Evolutionary conservation across 2,797 vertebrate genomes (phyloP), one percentile per base, ranked within the genome.

Genomic region (Loris lydekkerianus): DNA sequence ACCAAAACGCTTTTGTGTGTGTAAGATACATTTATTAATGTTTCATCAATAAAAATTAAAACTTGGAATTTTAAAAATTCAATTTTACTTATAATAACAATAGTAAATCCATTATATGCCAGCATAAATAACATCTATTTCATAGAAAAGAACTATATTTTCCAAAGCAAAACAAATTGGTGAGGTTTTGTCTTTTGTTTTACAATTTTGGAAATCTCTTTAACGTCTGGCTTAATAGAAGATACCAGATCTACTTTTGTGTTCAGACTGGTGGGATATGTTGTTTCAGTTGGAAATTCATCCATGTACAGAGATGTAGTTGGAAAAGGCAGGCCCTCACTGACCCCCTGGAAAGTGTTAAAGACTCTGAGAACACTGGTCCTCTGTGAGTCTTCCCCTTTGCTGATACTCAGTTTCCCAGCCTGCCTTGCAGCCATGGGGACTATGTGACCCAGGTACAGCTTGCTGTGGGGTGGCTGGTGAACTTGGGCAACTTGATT

Each of bases 21-120:
- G 1, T 67, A 37, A 14, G 13, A 87, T 86, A 61, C 5, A 86
- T 21, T 25, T 56, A 75, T 46, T 29, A 37, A 23, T 23, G 10
- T 80, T 90, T 94, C 70, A 65, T 29, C 77, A 6, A 65, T 23
- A 90, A 81, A 84, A 86, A 56, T 80, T 95, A 87, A 84, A 83
- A 87, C 10, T 46, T 23, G 89, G 11, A 70, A 89, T 86, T 76
- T 34, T 21, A 82, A 69, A 81, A 56, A 34, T 14, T 21, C 72
- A 43, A 70, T 73, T 92, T 86, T 58, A 87, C 53, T 90, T 76
- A 76, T 90, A 82, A 82, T 89, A 67, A n/a, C 10, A 80, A 21
- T 70, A 83, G 73, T 65, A 89, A 93, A n/a, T 5, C 25, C 13
- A 91, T 73, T 81, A 67, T 20, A 60, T 27, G n/a, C 46, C 56